Base-by-base conservation (phyloP, 2,888 invertebrate genomes). In the Polia nebulosa region DNA sequence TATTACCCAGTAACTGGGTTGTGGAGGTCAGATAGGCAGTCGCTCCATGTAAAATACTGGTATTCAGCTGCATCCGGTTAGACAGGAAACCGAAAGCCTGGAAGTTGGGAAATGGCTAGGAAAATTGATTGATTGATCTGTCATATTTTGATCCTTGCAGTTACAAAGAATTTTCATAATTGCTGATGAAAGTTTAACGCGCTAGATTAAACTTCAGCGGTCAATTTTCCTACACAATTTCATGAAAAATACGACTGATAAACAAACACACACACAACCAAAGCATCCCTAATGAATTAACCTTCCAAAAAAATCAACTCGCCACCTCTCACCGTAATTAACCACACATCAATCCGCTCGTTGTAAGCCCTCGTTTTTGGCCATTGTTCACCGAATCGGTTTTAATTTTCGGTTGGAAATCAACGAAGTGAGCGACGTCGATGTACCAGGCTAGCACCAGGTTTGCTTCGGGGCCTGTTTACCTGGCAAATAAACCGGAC, bases 331-430 rank as follows among this genome's bases (percentile, higher is more conserved):
- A 70, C 39, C 25, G 52, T 71, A 67, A 78, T 76, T 72, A 74
- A 62, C 75, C 47, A 44, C 62, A 72, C 59, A 73, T 71, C 55
- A 74, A 68, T 64, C 15, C 59, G 51, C 55, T 62, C 59, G 51
- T 47, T 58, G 79, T 77, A 73, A 61, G 59, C 73, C 55, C 52
- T 34, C 29, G 57, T 62, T 72, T 61, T 66, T 57, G 49, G 69
- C 75, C 84, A 86, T 85, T 84, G 80, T 78, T 80, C 81, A 82
- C 78, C 78, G 80, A 76, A 85, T 84, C 84, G 84, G 80, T 89
- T 90, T 88, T 87, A 88, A 91, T 90, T 90, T 88, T 85, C 77
- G 80, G 81, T 72, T 79, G 76, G 78, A 85, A 89, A 88, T 84
- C 86, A 87, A 77, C 86, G 86, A 88, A 90, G 88, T 89, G 91